Percentiles rank a stretch among this genome's conserved stretches.
phyloP scores from a whole-genome alignment of 2,797 vertebrate genomes.

The Platyrinchus mystaceus region DNA sequence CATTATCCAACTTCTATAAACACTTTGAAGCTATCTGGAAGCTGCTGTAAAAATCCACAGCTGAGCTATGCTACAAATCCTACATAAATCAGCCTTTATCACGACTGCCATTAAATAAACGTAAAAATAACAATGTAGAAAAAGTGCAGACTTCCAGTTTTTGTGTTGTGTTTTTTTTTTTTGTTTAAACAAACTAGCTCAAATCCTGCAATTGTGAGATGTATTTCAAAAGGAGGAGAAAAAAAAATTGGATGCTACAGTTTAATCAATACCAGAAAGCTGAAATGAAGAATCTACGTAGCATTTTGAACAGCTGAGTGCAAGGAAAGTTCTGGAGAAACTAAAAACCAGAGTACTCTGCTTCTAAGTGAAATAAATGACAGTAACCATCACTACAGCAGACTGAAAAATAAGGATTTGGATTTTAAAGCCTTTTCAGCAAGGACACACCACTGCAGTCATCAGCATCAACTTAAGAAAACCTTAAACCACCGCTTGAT shows the following conservation, averaged over 20 bases:
- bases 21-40: not conserved
- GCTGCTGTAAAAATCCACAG: not conserved
- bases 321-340: not conserved
- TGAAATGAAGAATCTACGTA: not conserved
- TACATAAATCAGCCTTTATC: constrained; percentile 12
- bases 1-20: not conserved
- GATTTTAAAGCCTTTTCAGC: not conserved
- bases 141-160: constrained; percentile 29
- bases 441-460: not conserved
- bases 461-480: not conserved
- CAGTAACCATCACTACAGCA: not conserved
- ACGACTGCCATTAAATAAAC: not conserved
- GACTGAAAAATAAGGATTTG: not conserved
- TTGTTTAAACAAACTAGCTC: constrained; percentile 11
- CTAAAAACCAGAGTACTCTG: not conserved
- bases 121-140: not conserved
- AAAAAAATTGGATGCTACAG: not conserved
- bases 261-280: not conserved
- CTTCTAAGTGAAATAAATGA: not conserved
- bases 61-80: not conserved
- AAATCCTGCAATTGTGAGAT: constrained; percentile 28
- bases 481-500: not conserved
- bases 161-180: not conserved
- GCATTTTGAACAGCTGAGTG: not conserved
- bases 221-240: not conserved